Evolutionary conservation across 2,797 vertebrate species (phyloP).

Genomic region (Gephyroberyx darwinii): DNA sequence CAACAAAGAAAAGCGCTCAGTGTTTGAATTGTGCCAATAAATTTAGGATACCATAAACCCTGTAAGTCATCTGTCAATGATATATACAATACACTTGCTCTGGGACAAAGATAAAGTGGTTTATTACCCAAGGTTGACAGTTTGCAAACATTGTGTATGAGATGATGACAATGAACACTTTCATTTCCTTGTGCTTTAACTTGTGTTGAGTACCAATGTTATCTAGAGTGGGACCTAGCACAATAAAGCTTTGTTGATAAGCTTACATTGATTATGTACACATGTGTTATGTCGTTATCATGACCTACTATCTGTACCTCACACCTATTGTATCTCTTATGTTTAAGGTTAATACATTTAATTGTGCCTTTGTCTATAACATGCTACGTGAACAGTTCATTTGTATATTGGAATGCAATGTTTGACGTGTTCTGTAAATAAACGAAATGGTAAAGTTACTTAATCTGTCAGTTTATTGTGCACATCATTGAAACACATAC

Average conservation of each 20-base stretch:
- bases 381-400: constrained; percentile 60
- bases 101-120: constrained; percentile 14
- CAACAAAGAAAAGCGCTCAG: constrained; percentile 14
- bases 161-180: constrained; percentile 24
- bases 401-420: constrained; percentile 66
- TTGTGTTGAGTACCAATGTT: constrained; percentile 35
- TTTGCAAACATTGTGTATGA: constrained; percentile 40
- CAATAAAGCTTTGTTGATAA: constrained; percentile 44
- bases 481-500: not conserved
- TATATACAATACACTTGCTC: constrained; percentile 26
- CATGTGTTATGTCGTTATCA: constrained; percentile 43
- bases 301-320: constrained; percentile 68
- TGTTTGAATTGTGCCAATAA: constrained; percentile 39
- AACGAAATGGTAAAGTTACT: constrained; percentile 55
- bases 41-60: constrained; percentile 19
- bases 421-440: constrained; percentile 77
- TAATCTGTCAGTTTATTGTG: not conserved
- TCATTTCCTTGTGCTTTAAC: not conserved
- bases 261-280: constrained; percentile 44
- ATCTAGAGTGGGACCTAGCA: constrained; percentile 42
- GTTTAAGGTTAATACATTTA: constrained; percentile 16
- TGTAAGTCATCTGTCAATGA: constrained; percentile 50
- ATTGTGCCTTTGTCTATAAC: constrained; percentile 67
- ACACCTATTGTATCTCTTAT: constrained; percentile 50
- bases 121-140: constrained; percentile 9